Conservation (phyloP, 2,888 invertebrate genomes). For the Apamea anceps region DNA sequence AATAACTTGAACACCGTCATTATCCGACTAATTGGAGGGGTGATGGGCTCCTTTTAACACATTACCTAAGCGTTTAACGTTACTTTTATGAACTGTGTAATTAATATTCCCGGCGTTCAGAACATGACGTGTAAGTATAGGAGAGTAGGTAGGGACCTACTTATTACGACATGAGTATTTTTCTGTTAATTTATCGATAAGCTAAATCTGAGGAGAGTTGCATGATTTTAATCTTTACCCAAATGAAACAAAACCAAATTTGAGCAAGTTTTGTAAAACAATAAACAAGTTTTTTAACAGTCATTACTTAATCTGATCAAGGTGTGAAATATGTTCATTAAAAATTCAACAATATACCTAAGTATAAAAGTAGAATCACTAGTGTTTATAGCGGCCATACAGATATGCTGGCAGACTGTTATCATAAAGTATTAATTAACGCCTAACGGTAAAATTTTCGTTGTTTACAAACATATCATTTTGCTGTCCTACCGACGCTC, state of each 20-base stretch:
- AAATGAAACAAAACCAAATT: neutral
- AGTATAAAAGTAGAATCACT: slow-evolving; percentile 9
- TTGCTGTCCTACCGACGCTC: slow-evolving; percentile 85
- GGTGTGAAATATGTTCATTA: neutral
- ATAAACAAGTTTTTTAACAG: neutral
- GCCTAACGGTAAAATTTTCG: slow-evolving; percentile 85
- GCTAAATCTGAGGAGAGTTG: neutral
- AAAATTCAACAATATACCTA: neutral
- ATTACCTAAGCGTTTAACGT: slow-evolving; percentile 87
- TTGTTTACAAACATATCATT: slow-evolving; percentile 90
- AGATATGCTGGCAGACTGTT: slow-evolving; percentile 66
- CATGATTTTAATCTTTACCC: too few relatives aligned
- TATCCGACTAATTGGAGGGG: slow-evolving; percentile 89
- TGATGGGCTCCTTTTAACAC: slow-evolving; percentile 87
- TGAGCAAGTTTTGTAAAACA: neutral
- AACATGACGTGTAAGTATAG: slow-evolving; percentile 27
- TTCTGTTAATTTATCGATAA: neutral
- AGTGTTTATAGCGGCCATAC: slow-evolving; percentile 7
- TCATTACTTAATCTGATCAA: neutral
- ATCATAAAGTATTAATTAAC: slow-evolving; percentile 83
- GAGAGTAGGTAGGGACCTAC: neutral
- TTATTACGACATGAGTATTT: slow-evolving; percentile 25
- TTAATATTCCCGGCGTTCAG: slow-evolving; percentile 76
- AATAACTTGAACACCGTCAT: slow-evolving; percentile 89
- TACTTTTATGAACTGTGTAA: slow-evolving; percentile 88